These are phyloP conservation scores for Pipistrellus nathusii DNA, from an alignment of 2,797 vertebrate genomes.

Conservation along the genomic window DNA sequence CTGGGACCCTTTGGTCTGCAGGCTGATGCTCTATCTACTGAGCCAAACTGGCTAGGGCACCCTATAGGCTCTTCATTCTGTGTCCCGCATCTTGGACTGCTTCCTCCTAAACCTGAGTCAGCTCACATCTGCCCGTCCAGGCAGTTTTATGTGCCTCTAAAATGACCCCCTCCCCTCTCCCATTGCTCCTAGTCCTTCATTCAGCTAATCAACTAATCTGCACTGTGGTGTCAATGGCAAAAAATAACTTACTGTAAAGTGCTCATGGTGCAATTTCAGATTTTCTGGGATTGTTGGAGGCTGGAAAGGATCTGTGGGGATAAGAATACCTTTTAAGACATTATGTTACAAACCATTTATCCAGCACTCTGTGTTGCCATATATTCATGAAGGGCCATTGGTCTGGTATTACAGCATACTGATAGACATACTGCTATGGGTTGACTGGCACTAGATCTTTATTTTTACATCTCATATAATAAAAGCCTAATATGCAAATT, in stretches of 20 bases:
- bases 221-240: slow-evolving; percentile 73
- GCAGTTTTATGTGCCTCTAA: not conserved
- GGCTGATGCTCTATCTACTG: too few species aligned
- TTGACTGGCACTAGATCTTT: slow-evolving; percentile 20
- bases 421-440: not conserved
- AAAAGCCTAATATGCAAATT: too few species aligned
- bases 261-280: slow-evolving; percentile 73
- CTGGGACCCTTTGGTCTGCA: too few species aligned
- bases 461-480: too few species aligned
- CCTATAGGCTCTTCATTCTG: not conserved
- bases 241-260: slow-evolving; percentile 74
- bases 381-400: not conserved
- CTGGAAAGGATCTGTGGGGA: slow-evolving; percentile 58
- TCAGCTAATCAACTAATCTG: slow-evolving; percentile 76
- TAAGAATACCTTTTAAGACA: slow-evolving; percentile 6
- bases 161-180: not conserved
- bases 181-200: slow-evolving; percentile 10
- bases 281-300: slow-evolving; percentile 59
- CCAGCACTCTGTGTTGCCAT: not conserved
- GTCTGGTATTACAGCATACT: slow-evolving; percentile 28
- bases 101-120: not conserved
- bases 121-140: not conserved
- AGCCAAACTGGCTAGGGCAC: too few species aligned
- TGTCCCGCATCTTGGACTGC: not conserved
- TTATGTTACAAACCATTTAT: slow-evolving; percentile 61